Percentiles rank a stretch among this genome's conserved stretches.
Evolutionary conservation across 2,113 vertebrate species (phyloP).

Genomic region (Vulpes lagopus): DNA sequence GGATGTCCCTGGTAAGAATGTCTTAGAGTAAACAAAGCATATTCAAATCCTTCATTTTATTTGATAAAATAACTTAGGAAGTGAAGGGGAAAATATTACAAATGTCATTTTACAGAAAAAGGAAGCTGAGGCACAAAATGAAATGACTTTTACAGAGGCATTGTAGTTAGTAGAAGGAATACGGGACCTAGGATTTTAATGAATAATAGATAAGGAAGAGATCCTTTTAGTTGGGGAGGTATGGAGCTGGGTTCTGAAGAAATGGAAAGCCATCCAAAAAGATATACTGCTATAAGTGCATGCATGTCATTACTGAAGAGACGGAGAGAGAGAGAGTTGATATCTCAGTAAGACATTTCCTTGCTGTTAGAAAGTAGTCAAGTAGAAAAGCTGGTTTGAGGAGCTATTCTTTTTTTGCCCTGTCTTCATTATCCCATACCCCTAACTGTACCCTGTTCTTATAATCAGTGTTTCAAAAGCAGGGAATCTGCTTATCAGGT

Average conservation of each 20-base stretch:
- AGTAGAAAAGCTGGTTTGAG: background rate
- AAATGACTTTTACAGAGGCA: background rate
- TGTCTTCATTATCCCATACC: background rate
- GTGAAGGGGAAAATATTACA: background rate
- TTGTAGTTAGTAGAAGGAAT: background rate
- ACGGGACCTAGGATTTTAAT: background rate
- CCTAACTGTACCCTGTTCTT: background rate
- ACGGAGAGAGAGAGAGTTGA: background rate
- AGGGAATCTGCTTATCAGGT: background rate
- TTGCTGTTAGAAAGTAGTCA: background rate
- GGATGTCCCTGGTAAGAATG: background rate
- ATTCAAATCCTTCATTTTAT: background rate
- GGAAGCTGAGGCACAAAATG: slow-evolving; percentile 10
- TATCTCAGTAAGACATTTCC: background rate
- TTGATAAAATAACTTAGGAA: background rate
- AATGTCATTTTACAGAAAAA: slow-evolving; percentile 38
- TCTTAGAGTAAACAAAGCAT: background rate
- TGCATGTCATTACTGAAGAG: background rate
- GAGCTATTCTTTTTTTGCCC: background rate
- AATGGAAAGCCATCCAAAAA: background rate
- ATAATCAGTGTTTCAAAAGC: background rate
- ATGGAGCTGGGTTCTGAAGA: background rate
- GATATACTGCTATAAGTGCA: background rate
- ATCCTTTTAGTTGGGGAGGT: background rate
- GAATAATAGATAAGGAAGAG: background rate